Base-by-base conservation (phyloP, 2,888 invertebrate species). In the Rhodophaea formosa region DNA sequence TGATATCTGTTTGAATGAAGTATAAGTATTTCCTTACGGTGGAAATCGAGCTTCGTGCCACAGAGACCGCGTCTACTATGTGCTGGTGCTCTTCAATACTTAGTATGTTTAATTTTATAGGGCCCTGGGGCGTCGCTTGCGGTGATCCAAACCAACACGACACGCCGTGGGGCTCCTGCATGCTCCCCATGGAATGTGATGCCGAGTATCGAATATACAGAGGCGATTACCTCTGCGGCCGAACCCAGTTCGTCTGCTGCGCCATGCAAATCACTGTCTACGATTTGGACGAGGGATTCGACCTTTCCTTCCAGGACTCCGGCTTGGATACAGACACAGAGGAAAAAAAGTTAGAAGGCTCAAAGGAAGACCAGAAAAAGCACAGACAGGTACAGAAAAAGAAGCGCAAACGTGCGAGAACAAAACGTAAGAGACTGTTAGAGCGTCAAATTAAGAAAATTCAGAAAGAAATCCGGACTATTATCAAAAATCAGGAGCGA, bases 121-220 rank as follows among this genome's bases (percentile, higher is more conserved):
- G 88, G 42, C 90, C 90, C 0, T 89, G 88, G 89, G 89, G 88
- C 1, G 79, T 85, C 47, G 30, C 47, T 30, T 49, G 47, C 14
- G 47, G 89, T 0, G 90, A 90, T 62, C 89, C 89, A 0, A 77
- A 80, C 49, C 86, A 87, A 58, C 84, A 87, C 56, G 88, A 89
- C 56, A 76, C 81, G 74, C 91, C 88, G 0, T 88, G 87, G 90
- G 90, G 88, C 0, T 67, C 71, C 12, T 90, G 91, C 64, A 82
- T 82, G 80, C 63, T 86, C 7, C 62, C 82, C 0, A 68, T 72
- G 66, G 86, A 88, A 59, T 90, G 88, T 54, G 85, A 86, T 14
- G 56, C 82, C 0, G 90, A 88, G 60, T 88, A 46, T 62, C 77
- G 91, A 3, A 80, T 89, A 42, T 86, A 80, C 61, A 71, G 88